Base-by-base conservation (phyloP, 2,888 invertebrate genomes). In the Acanthoscelides obtectus region DNA sequence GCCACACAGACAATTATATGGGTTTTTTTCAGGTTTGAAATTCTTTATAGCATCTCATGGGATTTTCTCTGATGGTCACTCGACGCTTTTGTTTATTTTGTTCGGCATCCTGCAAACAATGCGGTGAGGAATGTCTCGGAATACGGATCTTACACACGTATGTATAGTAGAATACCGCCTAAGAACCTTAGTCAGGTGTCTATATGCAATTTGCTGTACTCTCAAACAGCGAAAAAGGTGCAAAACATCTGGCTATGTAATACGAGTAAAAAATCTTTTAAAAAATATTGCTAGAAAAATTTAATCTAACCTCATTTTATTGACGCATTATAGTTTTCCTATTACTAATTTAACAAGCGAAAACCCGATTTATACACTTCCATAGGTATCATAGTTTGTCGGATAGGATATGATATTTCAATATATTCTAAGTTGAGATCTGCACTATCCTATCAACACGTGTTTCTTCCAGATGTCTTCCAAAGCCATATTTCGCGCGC, bases 1-100 rank as follows among this genome's bases (percentile, higher is more conserved):
- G 79, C 74, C 76, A 22, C 63, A 21, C 71, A 71, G 73, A 74
- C 76, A 77, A 78, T 77, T 77, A 76, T 79, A 75, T 73, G 72
- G 75, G 68, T 72, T 73, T 72, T 75, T 67, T 8, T 22, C 67
- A 22, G 12, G 22, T 22, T 20, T 20, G 25, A 67, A 67, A 67
- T 67, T 67, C 67, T 67, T 67, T 67, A 22, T 67, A 22, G 19
- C 3, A n/a, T 20, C 67, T 21, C 22, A 2, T 1, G 6, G 67
- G 22, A 22, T 22, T 22, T 22, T 67, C 22, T 22, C 22, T 20
- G 67, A 67, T 22, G 20, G 20, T 20, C 19, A 12, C 22, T 67
- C 67, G 22, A 6, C 12, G 22, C 1, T 67, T 67, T 67, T 67
- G 67, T 67, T 67, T 22, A 22, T 22, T 67, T 75, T 75, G 45